These are phyloP conservation scores for Tetrapedia diversipes DNA, from an alignment of 2,888 invertebrate species.

Conservation along the genomic window DNA sequence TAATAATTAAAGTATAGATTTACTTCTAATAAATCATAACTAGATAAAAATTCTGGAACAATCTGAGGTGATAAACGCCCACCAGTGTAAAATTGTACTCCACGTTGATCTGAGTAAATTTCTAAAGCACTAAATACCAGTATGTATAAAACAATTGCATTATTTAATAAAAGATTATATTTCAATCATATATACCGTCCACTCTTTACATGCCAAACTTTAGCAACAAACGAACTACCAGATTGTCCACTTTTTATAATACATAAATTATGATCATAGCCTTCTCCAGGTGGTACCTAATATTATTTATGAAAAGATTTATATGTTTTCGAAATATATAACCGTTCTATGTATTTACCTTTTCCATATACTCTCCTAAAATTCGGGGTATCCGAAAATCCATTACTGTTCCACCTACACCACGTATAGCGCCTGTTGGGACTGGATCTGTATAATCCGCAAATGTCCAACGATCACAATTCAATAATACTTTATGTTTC, in stretches of 20 bases:
- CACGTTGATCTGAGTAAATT: slow-evolving; percentile 93
- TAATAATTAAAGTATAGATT: slow-evolving; percentile 10
- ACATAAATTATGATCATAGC: slow-evolving; percentile 93
- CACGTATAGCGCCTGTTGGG: slow-evolving; percentile 88
- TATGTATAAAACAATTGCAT: slow-evolving; percentile 16
- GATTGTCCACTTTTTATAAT: slow-evolving; percentile 80
- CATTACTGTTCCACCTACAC: slow-evolving; percentile 88
- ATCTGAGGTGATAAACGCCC: slow-evolving; percentile 66
- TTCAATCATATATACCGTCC: slow-evolving; percentile 70
- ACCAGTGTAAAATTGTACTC: slow-evolving; percentile 93
- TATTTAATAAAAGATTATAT: slow-evolving; percentile 18
- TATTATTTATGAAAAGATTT: slow-evolving; percentile 43
- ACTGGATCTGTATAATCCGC: slow-evolving; percentile 87
- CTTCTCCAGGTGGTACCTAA: slow-evolving; percentile 84
- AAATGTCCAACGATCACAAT: slow-evolving; percentile 90
- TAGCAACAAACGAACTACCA: slow-evolving; percentile 86
- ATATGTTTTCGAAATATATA: background rate
- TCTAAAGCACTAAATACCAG: slow-evolving; percentile 86
- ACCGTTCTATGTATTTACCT: slow-evolving; percentile 83
- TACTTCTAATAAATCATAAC: slow-evolving; percentile 36
- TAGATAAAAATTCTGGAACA: slow-evolving; percentile 20
- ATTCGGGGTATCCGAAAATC: slow-evolving; percentile 89
- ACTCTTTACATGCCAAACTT: slow-evolving; percentile 69
- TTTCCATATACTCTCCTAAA: slow-evolving; percentile 87
- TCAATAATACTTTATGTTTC: slow-evolving; percentile 88